Conservation (phyloP, 2,113 vertebrate genomes). For the Barnardius zonarius region DNA sequence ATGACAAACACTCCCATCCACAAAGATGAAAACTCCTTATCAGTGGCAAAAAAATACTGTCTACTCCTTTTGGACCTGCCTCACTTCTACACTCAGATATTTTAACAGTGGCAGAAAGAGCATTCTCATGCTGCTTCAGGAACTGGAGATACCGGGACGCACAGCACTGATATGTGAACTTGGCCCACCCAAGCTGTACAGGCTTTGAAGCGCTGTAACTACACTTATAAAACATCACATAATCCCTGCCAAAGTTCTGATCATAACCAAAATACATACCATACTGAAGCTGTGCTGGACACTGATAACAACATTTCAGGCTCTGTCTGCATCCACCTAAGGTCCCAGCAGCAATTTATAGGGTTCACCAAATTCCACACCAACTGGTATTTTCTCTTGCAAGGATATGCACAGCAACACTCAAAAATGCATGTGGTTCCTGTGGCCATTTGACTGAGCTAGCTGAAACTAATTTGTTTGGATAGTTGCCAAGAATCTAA, state of each 20-base stretch:
- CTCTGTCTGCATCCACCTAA: neutral
- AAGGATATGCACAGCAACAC: neutral
- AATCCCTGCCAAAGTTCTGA: neutral
- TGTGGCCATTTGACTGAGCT: neutral
- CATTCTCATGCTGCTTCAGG: neutral
- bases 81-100: neutral
- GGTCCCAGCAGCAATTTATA: neutral
- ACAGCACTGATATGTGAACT: neutral
- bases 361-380: neutral
- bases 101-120: neutral
- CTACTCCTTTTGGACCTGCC: neutral
- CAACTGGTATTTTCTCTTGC: neutral
- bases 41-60: neutral
- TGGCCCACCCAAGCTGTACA: neutral
- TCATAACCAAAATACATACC: neutral
- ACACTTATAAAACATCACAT: neutral
- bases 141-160: fast-evolving
- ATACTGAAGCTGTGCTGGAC: neutral
- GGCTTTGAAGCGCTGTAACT: neutral
- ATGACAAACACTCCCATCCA: neutral
- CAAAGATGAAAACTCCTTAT: neutral
- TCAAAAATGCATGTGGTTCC: neutral
- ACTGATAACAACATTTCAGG: neutral
- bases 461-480: neutral
- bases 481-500: neutral